Evolutionary conservation across 2,797 vertebrate genomes (phyloP).

Genomic region (Podargus strigoides): DNA sequence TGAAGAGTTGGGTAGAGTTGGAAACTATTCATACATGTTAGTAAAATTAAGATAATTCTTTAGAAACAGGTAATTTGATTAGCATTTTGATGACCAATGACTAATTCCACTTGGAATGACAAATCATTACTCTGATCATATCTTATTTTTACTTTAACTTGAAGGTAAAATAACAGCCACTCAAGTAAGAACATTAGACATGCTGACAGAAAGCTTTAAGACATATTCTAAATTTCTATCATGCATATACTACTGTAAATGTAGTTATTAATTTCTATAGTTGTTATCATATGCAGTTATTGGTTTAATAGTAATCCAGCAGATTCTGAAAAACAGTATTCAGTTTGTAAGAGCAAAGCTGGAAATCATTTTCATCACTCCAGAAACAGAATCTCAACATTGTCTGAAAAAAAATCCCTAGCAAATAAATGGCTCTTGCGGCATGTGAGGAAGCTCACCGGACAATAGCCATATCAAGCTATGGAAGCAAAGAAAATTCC

Average conservation of each 20-base stretch:
- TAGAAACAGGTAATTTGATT: not conserved
- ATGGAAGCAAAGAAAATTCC: not conserved
- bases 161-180: not conserved
- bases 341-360: not conserved
- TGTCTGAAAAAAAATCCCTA: not conserved
- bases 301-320: not conserved
- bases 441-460: not conserved
- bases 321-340: not conserved
- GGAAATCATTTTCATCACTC: not conserved
- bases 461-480: not conserved
- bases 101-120: conserved; percentile 28
- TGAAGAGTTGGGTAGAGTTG: not conserved
- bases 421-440: not conserved
- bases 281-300: not conserved
- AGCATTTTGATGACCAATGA: conserved; percentile 25
- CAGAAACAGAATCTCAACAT: not conserved
- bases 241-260: not conserved
- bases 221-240: not conserved
- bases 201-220: not conserved
- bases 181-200: not conserved
- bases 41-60: not conserved
- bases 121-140: not conserved
- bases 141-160: not conserved
- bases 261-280: not conserved
- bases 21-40: not conserved